Base-by-base conservation (phyloP, 2,888 invertebrate species). In the Pantelozetes paolii region DNA sequence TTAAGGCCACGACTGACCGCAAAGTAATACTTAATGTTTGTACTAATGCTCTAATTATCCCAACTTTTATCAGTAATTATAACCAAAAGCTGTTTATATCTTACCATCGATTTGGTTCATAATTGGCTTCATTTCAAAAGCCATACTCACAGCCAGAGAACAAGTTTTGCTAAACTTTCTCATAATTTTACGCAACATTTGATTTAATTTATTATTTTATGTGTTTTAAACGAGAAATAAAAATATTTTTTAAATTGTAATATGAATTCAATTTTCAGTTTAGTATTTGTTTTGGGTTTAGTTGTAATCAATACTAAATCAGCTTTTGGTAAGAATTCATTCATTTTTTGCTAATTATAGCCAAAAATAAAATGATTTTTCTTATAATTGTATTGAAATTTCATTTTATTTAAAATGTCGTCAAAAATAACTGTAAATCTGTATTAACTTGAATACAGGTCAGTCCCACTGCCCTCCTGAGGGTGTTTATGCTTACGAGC, bases 401-500 rank as follows among this genome's bases (percentile, higher is more conserved):
- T n/a, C n/a, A n/a, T n/a, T n/a, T n/a, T n/a, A n/a, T n/a, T n/a
- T n/a, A n/a, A n/a, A n/a, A n/a, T n/a, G n/a, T n/a, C n/a, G n/a
- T n/a, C n/a, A n/a, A n/a, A n/a, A n/a, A n/a, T n/a, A n/a, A n/a
- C n/a, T n/a, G n/a, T n/a, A n/a, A n/a, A n/a, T n/a, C n/a, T n/a
- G 2, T 8, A 36, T 57, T 57, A 6, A 23, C 13, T 26, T 23
- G 3, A 57, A 28, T 32, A n/a, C 36, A 64, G 64, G 64, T 64
- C 64, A 64, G 20, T 64, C 73, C 15, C 64, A 73, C 23, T 78
- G 78, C 57, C 78, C 78, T 5, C 73, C 74, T 28, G 71, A 75
- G 0, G 78, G 78, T 2, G 74, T 77, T 11, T 78, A 76, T 71
- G 76, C 76, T 1, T 76, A 75, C 71, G 64, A 75, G 5, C 78